Conservation (phyloP, 2,113 vertebrate genomes). For the Salvelinus namaycush region DNA sequence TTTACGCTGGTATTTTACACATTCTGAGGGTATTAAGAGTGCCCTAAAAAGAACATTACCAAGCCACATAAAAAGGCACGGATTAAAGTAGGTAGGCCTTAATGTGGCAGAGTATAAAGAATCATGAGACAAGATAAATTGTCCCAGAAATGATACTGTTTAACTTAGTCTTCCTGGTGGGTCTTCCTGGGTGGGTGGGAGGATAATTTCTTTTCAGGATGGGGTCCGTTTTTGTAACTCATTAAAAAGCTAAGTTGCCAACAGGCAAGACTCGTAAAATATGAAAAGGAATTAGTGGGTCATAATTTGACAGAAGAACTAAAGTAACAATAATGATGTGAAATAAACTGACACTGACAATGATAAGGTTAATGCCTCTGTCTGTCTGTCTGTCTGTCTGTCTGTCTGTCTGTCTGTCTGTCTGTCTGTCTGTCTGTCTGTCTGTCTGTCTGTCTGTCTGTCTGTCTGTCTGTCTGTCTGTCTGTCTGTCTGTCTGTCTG, state of each 20-base stretch:
- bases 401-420: not conserved
- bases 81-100: constrained; percentile 78
- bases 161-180: constrained; percentile 75
- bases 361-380: constrained; percentile 80
- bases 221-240: constrained; percentile 89
- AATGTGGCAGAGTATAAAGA: constrained; percentile 84
- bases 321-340: constrained; percentile 92
- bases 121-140: constrained; percentile 88
- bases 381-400: not conserved
- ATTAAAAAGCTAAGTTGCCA: constrained; percentile 87
- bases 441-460: not conserved
- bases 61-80: constrained; percentile 69
- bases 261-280: constrained; percentile 87
- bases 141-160: constrained; percentile 84
- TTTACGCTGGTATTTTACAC: constrained; percentile 97
- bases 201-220: constrained; percentile 80
- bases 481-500: not conserved
- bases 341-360: constrained; percentile 91
- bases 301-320: constrained; percentile 91
- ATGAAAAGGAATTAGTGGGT: constrained; percentile 84
- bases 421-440: not conserved
- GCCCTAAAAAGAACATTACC: constrained; percentile 67
- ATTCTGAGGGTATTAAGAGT: constrained; percentile 76
- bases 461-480: not conserved
- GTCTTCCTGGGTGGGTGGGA: constrained; percentile 77